Base-by-base conservation (phyloP, 2,888 invertebrate species). In the Nymphalis urticae region DNA sequence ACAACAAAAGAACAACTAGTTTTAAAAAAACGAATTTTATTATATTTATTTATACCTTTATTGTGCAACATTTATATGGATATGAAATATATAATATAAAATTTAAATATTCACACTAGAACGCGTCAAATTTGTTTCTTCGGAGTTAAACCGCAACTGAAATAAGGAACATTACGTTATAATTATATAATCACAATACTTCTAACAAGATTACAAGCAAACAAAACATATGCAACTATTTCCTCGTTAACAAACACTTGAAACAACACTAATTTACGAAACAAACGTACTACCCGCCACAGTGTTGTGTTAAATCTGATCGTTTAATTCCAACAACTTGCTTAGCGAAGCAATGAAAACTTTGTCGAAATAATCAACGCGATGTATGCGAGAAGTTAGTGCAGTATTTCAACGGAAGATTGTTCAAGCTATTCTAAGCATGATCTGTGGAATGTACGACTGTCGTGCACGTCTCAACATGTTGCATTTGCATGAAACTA, bases 261-360 rank as follows among this genome's bases (percentile, higher is more conserved):
- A 56, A 56, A 56, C 54, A 56, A 56, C 32, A 54, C 54, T 56
- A 56, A 56, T 62, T 62, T 50, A 13, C 24, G 19, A 19, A 32
- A 27, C 32, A 48, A 62, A 62, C 50, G 54, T 56, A 62, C 48
- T 50, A n/a, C 32, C 13, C 10, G 16, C 19, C 19, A 62, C 62
- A 62, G 32, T 62, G 62, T 62, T 62, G 62, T 48, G 51, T 36
- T 62, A 62, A 62, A 62, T 50, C n/a, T 36, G 27, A 56, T 56
- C 62, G 50, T 36, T 62, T 51, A 62, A 62, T 62, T 62, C 62
- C 62, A 62, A 27, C 27, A 27, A 48, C 42, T 17, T 21, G 27
- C 32, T 32, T 7, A 62, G 36, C 62, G 19, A 51, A 62, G 62
- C 62, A 51, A 51, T 62, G 62, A 51, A 62, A 62, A 62, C 50